Base-by-base conservation (phyloP, 2,113 vertebrate genomes). In the Nanorana parkeri region DNA sequence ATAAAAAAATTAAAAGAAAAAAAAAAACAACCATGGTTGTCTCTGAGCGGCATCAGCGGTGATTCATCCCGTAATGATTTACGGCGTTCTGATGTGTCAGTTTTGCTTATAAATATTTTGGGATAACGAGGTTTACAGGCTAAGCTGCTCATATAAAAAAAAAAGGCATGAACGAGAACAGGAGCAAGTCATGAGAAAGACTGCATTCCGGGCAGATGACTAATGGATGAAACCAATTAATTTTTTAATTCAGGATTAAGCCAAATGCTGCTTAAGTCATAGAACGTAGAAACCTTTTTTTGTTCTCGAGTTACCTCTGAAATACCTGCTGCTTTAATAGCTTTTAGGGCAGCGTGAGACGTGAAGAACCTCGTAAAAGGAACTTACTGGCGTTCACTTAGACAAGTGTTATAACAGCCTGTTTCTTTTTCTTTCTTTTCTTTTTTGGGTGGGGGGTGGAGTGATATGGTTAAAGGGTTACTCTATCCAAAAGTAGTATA, bases 201-300 rank as follows among this genome's bases (percentile, higher is more conserved):
- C 36, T 23, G 17, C 68, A 54, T 54, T 72, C 54, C 26, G 19
- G 15, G 17, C 26, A 36, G 26, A 81, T 81, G 79, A 73, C 68
- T 81, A 51, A 81, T 21, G 28, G 63, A 41, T 65, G 41, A 63
- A 73, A 72, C 36, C 68, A 55, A 65, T 73, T 81, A 29, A 23
- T 72, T 80, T 23, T 61, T 71, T 51, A n/a, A 63, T 80, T 80
- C 51, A 17, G 67, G 67, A 71, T 65, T 54, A 72, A 63, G 15
- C 21, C 24, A 65, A 72, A 80, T 69, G 47, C 56, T 23, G 13
- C 36, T 28, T 61, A 71, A 72, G 17, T 72, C 58, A 52, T 55
- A 13, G 36, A 64, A 64, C 24, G 21, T 16, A 54, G 63, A 73
- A n/a, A 3, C 56, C 24, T 72, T 36, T 56, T 67, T 28, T 47